Evolutionary conservation across 2,888 invertebrate genomes (phyloP).

Genomic region (Volucella inflata): DNA sequence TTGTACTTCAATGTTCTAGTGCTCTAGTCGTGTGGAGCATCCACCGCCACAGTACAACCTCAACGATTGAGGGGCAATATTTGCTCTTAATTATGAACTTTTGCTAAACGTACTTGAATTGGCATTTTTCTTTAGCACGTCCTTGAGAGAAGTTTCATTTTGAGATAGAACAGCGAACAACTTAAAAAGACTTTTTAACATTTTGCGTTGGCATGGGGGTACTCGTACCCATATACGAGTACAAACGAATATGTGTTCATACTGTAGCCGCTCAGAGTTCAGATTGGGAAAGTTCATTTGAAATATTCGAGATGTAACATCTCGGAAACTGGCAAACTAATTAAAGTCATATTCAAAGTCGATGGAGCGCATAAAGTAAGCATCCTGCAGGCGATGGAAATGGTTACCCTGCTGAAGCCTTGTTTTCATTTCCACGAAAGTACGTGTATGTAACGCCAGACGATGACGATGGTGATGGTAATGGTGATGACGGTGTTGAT

Average conservation of each 20-base stretch:
- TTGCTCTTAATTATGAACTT: constrained; percentile 62
- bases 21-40: constrained; percentile 1
- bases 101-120: constrained; percentile 18
- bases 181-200: constrained; percentile 20
- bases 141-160: constrained; percentile 6
- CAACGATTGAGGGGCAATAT: constrained; percentile 54
- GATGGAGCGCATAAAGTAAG: constrained; percentile 32
- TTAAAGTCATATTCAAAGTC: constrained; percentile 63
- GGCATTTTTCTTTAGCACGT: constrained; percentile 26
- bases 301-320: constrained; percentile 58
- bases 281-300: constrained; percentile 44
- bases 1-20: not conserved
- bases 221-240: constrained; percentile 1
- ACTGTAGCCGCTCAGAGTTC: constrained; percentile 10
- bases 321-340: constrained; percentile 51
- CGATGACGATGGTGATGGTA: not conserved
- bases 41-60: constrained; percentile 5
- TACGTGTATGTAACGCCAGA: not conserved
- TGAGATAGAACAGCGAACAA: constrained; percentile 1
- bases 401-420: constrained; percentile 16
- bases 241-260: not conserved
- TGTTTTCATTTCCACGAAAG: constrained; percentile 25
- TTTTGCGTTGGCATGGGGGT: constrained; percentile 1
- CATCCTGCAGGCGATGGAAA: not conserved
- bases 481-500: not conserved